Evolutionary conservation across 2,888 invertebrate species (phyloP), one percentile per base, ranked within the genome.

Genomic region (Linnaemya tessellans): DNA sequence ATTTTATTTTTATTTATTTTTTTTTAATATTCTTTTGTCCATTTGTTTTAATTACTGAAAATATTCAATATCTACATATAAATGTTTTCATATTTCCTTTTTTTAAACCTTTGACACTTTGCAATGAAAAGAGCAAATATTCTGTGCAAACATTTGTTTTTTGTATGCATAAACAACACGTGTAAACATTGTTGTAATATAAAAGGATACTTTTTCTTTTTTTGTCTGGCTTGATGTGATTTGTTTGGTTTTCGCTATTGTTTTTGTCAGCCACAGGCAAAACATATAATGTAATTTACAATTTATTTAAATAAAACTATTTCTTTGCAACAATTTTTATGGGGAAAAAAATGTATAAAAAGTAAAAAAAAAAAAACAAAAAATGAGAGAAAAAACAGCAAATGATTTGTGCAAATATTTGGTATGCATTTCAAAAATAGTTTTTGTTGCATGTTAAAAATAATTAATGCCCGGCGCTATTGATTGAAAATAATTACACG

Each of bases 231-330:
- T 30, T 43, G 20, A 77, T 49, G 35, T 78, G 60, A 49, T 60
- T 60, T 78, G 46, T 49, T 64, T 79, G 25, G 30, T 77, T 77
- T 68, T 70, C 51, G 25, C 70, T 62, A 22, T 62, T 41, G n/a
- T 70, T 51, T 60, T 56, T 71, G 11, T 43, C 41, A 51, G 67
- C 65, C 65, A 41, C 58, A 11, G 75, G 58, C 38, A 71, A 71
- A 77, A 49, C n/a, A n/a, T 70, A 49, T 64, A 68, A 58, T 77
- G 49, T 49, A 75, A 75, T 68, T 81, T 54, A 62, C 62, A 77
- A 38, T 71, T 82, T 54, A 54, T 65, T 65, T 74, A 25, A 56
- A 25, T 41, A 41, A 41, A 75, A 20, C 25, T 20, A 43, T 43
- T 65, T 65, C 54, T 64, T 7, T 60, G 15, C 35, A 8, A 8